phyloP scores from a whole-genome alignment of 2,113 vertebrate genomes.

The rat (Rattus norvegicus) region DNA sequence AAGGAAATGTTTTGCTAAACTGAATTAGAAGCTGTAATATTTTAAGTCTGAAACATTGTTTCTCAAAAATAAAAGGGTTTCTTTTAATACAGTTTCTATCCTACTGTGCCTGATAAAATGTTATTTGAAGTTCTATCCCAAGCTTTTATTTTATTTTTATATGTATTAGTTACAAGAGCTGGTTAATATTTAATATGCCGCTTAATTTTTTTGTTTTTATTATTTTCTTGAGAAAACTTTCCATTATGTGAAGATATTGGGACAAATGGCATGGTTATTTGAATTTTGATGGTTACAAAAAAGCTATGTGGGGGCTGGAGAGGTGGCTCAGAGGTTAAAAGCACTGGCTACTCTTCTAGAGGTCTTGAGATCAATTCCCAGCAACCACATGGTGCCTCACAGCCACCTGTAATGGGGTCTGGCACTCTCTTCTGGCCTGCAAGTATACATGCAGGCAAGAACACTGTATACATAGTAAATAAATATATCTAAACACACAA shows the following conservation, averaged over 20 bases:
- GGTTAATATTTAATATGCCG: slow-evolving; percentile 7
- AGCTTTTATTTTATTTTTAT: neutral
- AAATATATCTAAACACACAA: too few relatives aligned
- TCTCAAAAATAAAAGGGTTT: neutral
- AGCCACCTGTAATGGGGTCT: too few relatives aligned
- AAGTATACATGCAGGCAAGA: too few relatives aligned
- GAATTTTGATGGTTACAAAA: neutral
- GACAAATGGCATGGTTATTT: neutral
- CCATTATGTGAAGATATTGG: neutral
- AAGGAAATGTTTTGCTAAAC: neutral
- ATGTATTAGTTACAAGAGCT: neutral
- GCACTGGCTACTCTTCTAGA: too few relatives aligned
- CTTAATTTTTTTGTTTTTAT: slow-evolving; percentile 10
- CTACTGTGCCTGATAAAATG: slow-evolving; percentile 20
- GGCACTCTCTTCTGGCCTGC: too few relatives aligned
- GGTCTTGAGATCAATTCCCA: too few relatives aligned
- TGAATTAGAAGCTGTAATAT: neutral
- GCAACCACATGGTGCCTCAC: too few relatives aligned
- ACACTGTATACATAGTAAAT: too few relatives aligned
- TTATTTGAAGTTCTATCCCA: neutral
- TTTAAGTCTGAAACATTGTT: neutral
- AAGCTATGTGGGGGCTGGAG: neutral
- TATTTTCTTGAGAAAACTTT: neutral
- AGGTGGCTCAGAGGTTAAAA: too few relatives aligned
- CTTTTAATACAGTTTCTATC: neutral